Percentiles rank a stretch among this genome's conserved stretches.
Evolutionary conservation across 2,113 vertebrate genomes (phyloP).

Genomic region (Butorides virescens): DNA sequence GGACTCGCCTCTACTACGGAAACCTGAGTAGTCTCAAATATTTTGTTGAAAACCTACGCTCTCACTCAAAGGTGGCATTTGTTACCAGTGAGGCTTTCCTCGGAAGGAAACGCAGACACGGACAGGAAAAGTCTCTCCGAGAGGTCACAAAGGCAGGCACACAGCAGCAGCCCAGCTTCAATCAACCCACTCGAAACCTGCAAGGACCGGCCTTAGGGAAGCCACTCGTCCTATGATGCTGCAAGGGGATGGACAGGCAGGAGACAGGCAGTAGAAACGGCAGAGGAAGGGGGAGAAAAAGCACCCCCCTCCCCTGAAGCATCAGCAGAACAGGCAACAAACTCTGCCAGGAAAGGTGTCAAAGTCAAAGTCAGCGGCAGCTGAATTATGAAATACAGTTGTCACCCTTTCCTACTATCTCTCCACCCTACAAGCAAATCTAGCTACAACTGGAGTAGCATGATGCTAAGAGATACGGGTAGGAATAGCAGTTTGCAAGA

Average conservation of each 20-base stretch:
- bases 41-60: neutral
- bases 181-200: neutral
- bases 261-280: neutral
- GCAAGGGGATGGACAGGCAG: neutral
- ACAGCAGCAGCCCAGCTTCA: neutral
- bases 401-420: neutral
- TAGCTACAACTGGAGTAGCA: neutral
- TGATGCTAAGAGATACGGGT: rapidly evolving
- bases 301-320: too few species aligned
- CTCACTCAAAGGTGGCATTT: neutral
- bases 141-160: neutral
- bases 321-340: neutral
- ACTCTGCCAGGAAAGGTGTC: neutral
- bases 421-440: neutral
- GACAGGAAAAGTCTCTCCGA: neutral
- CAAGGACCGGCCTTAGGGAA: neutral
- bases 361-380: rapidly evolving
- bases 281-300: neutral
- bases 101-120: neutral
- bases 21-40: neutral
- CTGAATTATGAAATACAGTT: neutral
- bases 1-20: neutral
- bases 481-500: neutral
- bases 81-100: neutral
- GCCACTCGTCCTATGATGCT: neutral